Percentiles rank a stretch among this genome's conserved stretches.
Conservation (phyloP, 2,888 invertebrate genomes). For the Cheilosia urbana region DNA sequence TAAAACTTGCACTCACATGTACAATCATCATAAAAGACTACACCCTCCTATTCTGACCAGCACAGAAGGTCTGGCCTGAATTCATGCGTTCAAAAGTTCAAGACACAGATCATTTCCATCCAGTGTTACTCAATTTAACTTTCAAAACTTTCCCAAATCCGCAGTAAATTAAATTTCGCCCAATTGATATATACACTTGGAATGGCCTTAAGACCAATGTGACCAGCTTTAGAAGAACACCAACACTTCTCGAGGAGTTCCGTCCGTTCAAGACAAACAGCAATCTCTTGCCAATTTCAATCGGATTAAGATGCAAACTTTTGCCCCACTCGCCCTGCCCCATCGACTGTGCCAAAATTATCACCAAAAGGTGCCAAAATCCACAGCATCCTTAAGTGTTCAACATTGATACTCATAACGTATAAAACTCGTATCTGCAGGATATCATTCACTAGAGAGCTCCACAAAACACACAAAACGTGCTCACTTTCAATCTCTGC, state of each 20-base stretch:
- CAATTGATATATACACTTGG: background rate
- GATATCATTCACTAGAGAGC: constrained; percentile 1
- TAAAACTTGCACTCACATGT: no score
- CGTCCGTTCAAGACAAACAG: background rate
- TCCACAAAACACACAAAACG: constrained; percentile 9
- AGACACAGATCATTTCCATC: no score
- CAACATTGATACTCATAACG: background rate
- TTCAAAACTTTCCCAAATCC: no score
- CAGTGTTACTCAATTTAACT: no score
- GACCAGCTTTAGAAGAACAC: background rate
- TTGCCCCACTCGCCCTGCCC: background rate
- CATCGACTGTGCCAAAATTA: background rate
- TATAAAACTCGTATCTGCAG: background rate
- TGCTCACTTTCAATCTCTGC: background rate
- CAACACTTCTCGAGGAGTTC: background rate
- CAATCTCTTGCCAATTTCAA: constrained; percentile 18
- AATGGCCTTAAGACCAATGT: background rate
- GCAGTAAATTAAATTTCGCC: background rate
- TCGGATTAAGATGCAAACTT: constrained; percentile 30
- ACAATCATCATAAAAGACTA: no score
- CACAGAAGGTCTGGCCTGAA: no score
- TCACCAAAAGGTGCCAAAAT: constrained; percentile 26
- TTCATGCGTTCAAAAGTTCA: no score
- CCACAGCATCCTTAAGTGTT: background rate
- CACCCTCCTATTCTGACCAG: no score